Base-by-base conservation (phyloP, 2,797 vertebrate species). In the Mormyrus proboscirostris region DNA sequence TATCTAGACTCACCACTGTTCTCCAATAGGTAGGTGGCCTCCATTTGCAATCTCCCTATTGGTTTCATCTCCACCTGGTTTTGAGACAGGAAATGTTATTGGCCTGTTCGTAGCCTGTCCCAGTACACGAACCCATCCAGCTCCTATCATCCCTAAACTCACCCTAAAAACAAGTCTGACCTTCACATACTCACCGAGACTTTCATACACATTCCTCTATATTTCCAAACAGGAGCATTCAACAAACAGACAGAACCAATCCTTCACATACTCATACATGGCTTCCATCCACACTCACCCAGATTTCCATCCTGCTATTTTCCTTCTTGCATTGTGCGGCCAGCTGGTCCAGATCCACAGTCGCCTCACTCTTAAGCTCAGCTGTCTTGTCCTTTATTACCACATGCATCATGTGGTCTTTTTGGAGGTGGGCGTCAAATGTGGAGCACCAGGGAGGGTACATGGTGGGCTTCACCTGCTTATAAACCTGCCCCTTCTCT, bases 401-500 rank as follows among this genome's bases (percentile, higher is more conserved):
- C 47, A 99, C 97, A 44, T 99, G 97, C 98, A 99, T 99, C 90
- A 99, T 95, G 49, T 98, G 96, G 0, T 98, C 98, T 0, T 93
- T 96, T 93, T 97, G 97, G 91, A 99, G 95, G 79, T 99, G 98
- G 62, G 98, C 97, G 0, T 99, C 98, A 0, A 99, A 99, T 0
- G 98, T 99, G 93, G 97, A 97, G 94, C 96, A 97, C 98, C 98
- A 99, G 0, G 97, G 97, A 0, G 98, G 98, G 92, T 99, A 99
- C 98, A 99, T 99, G 89, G 98, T 99, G 82, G 98, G 98, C 90
- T 98, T 98, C 93, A 98, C 98, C 95, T 99, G 98, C 92, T 98
- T 95, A 0, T 97, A 97, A 88, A 97, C 96, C 47, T 96, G 97
- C 49, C 98, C 98, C 89, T 98, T 99, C 90, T 99, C 98, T 99